phyloP scores from a whole-genome alignment of 1,140 invertebrate genomes.

The Zaprionus africanus region DNA sequence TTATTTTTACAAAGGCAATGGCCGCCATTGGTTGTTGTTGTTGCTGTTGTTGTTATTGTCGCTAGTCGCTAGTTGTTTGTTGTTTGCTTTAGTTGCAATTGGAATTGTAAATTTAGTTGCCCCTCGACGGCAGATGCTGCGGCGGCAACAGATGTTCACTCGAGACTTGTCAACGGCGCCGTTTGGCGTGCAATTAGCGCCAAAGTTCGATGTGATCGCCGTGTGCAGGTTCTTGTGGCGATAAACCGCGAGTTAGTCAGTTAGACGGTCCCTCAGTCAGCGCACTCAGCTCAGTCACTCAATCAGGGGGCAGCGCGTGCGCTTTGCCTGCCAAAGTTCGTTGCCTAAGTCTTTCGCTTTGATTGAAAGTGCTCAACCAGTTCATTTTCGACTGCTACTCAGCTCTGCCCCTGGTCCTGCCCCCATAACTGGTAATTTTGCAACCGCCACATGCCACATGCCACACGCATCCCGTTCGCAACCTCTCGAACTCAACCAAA shows the following conservation, averaged over 20 bases:
- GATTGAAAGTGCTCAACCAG: conserved; percentile 47
- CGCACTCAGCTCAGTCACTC: conserved; percentile 20
- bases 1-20: conserved; percentile 61
- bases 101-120: conserved; percentile 66
- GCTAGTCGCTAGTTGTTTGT: conserved; percentile 21
- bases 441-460: conserved; percentile 27
- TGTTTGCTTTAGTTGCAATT: conserved; percentile 55
- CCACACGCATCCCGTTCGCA: conserved; percentile 27
- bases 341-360: conserved; percentile 46
- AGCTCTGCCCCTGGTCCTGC: not conserved
- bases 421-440: conserved; percentile 28
- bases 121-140: conserved; percentile 34
- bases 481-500: not conserved
- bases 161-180: conserved; percentile 19
- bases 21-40: conserved; percentile 58
- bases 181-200: conserved; percentile 38
- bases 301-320: conserved; percentile 15
- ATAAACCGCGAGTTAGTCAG: conserved; percentile 50
- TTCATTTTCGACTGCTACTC: conserved; percentile 8
- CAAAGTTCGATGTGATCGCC: conserved; percentile 5
- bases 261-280: conserved; percentile 13
- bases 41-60: conserved; percentile 31
- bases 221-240: conserved; percentile 20
- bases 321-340: conserved; percentile 40
- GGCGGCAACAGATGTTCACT: conserved; percentile 71